These are phyloP conservation scores for Brachypalpus laphriformis DNA, from an alignment of 2,888 invertebrate genomes.

Conservation along the genomic window DNA sequence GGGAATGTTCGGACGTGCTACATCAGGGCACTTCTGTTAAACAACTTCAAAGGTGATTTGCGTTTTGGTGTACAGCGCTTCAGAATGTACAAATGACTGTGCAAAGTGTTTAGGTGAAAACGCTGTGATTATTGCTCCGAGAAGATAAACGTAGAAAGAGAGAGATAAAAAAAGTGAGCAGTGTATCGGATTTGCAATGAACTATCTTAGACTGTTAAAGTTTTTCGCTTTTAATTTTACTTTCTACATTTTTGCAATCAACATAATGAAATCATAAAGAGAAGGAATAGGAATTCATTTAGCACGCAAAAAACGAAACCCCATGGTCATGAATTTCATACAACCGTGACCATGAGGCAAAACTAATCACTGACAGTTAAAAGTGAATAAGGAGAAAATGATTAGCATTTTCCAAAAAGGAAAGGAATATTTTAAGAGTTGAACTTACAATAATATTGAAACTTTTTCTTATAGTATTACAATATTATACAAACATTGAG, in stretches of 20 bases:
- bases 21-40: neutral
- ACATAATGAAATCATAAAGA: neutral
- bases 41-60: neutral
- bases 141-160: neutral
- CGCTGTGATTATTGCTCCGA: neutral
- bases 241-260: constrained; percentile 18
- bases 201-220: neutral
- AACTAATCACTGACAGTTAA: too few species aligned
- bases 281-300: neutral
- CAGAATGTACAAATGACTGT: neutral
- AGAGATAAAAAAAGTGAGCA: neutral
- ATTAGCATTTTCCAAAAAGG: neutral
- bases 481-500: too few species aligned
- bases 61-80: neutral
- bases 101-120: neutral
- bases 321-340: neutral
- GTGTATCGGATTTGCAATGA: neutral
- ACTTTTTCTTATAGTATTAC: too few species aligned
- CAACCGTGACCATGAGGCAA: neutral
- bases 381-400: neutral
- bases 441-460: too few species aligned
- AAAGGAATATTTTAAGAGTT: too few species aligned
- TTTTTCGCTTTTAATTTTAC: constrained; percentile 10
- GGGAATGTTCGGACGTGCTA: neutral
- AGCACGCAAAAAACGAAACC: neutral